phyloP scores from a whole-genome alignment of 2,888 invertebrate genomes.

The Venustoraphidia nigricollis region DNA sequence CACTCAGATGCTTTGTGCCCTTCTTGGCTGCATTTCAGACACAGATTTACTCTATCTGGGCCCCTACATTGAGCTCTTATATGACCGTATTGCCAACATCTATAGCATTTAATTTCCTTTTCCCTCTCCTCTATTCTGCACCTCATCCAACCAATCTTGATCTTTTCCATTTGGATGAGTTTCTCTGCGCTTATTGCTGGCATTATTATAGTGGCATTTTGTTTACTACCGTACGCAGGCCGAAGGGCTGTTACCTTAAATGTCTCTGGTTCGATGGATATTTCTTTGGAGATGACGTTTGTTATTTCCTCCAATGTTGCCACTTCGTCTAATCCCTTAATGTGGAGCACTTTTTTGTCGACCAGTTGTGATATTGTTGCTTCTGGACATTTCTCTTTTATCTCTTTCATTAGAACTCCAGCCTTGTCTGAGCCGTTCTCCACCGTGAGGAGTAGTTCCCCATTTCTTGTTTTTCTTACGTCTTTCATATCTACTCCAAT shows the following conservation, averaged over 20 bases:
- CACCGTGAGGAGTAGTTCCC: constrained; percentile 4
- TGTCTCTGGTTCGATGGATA: not conserved
- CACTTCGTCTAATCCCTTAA: too few species aligned
- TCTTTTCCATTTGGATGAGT: too few species aligned
- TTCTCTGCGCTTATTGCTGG: constrained; percentile 1
- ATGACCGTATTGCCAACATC: constrained; percentile 11
- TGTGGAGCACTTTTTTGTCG: constrained; percentile 3
- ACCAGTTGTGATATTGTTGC: constrained; percentile 1
- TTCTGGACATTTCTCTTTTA: too few species aligned
- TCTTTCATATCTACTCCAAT: too few species aligned
- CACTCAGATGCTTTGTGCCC: constrained; percentile 10
- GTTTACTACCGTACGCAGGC: constrained; percentile 10
- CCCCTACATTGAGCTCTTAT: too few species aligned
- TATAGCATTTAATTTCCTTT: constrained; percentile 8
- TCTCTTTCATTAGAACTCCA: not conserved
- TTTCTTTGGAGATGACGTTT: not conserved
- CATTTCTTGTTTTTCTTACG: too few species aligned
- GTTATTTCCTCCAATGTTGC: constrained; percentile 5
- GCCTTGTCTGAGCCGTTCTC: constrained; percentile 7
- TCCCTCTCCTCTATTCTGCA: constrained; percentile 9
- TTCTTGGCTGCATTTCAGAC: constrained; percentile 10
- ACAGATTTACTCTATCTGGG: too few species aligned
- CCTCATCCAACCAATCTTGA: too few species aligned
- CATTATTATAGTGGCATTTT: constrained; percentile 10
- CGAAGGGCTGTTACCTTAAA: constrained; percentile 10